Evolutionary conservation across 2,113 vertebrate species (phyloP).

Genomic region (Engraulis encrasicolus): DNA sequence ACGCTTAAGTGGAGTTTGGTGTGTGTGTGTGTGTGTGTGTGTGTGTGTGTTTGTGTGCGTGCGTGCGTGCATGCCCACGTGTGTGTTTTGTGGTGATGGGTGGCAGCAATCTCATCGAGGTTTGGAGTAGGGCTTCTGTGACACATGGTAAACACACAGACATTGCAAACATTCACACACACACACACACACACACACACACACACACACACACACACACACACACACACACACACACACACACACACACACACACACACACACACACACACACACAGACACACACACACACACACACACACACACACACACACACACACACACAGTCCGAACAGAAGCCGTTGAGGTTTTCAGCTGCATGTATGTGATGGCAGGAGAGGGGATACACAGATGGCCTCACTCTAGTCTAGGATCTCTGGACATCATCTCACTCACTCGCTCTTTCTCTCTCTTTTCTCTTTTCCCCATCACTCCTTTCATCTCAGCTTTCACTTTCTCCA

Average conservation of each 20-base stretch:
- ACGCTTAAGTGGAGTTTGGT: background rate
- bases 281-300: constrained; percentile 2
- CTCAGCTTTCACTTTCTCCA: background rate
- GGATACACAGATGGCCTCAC: background rate
- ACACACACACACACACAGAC: no score
- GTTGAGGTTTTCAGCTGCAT: constrained; percentile 18
- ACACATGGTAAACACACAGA: background rate
- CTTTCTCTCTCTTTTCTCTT: background rate
- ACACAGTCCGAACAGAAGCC: constrained; percentile 7
- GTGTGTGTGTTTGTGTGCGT: constrained; percentile 2
- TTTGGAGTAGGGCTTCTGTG: background rate
- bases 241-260: no score
- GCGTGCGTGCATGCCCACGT: background rate
- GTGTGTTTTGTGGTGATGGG: constrained; percentile 31
- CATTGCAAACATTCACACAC: no score
- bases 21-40: constrained; percentile 6
- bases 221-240: no score
- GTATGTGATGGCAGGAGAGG: no score
- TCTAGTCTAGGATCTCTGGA: constrained; percentile 16
- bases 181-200: no score
- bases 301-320: constrained; percentile 1
- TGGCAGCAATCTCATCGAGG: background rate
- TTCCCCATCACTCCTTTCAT: background rate
- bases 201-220: no score
- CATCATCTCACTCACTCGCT: background rate